These are phyloP conservation scores for Clytia hemisphaerica DNA, from an alignment of 30 jellyfish, hydroid and myxozoan genomes.

Conservation along the genomic window DNA sequence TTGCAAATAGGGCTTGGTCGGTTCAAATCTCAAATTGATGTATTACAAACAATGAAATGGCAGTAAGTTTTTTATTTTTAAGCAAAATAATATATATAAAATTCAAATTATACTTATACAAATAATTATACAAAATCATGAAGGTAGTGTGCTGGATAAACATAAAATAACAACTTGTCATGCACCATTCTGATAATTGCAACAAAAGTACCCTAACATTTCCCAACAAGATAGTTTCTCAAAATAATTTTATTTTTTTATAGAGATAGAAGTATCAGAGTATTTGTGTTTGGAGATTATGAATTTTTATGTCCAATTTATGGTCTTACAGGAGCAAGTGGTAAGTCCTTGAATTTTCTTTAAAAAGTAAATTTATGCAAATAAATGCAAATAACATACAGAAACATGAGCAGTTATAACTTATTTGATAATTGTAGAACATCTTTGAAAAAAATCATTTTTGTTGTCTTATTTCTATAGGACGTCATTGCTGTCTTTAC, in stretches of 20 bases:
- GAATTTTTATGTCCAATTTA: conserved; percentile 3
- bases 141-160: too few species aligned
- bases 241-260: too few species aligned
- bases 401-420: too few species aligned
- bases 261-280: conserved; percentile 2
- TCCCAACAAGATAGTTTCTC: too few species aligned
- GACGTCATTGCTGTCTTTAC: conserved; percentile 17
- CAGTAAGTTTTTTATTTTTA: background rate
- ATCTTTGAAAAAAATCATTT: background rate
- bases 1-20: background rate
- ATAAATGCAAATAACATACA: too few species aligned
- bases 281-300: conserved; percentile 25
- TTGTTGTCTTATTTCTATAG: background rate
- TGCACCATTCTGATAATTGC: too few species aligned
- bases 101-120: too few species aligned
- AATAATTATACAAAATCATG: too few species aligned
- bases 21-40: background rate
- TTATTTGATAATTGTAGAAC: background rate
- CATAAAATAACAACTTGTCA: too few species aligned
- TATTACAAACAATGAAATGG: background rate
- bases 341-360: conserved; percentile 3
- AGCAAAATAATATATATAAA: too few species aligned
- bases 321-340: conserved; percentile 31
- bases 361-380: background rate
- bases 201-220: too few species aligned